These are phyloP conservation scores for Chelonus insularis DNA, from an alignment of 1,140 invertebrate species.

Conservation along the genomic window DNA sequence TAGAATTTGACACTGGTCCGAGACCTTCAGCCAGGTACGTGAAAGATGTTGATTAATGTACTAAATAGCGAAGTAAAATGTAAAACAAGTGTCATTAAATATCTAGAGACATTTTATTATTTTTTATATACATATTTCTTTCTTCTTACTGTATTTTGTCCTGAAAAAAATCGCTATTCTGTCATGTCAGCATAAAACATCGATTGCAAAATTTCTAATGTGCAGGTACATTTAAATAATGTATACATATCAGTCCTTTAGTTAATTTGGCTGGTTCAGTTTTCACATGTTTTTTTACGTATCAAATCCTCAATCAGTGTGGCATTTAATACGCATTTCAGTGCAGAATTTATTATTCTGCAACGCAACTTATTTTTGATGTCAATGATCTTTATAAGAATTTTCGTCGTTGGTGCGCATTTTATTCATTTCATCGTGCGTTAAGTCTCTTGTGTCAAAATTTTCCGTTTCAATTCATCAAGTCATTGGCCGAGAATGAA, in stretches of 20 bases:
- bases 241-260: no score
- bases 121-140: not conserved
- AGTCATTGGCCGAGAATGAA: no score
- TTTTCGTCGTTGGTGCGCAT: not conserved
- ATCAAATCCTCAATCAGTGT: not conserved
- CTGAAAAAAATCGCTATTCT: not conserved
- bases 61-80: not conserved
- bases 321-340: not conserved
- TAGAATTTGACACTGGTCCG: conserved; percentile 53
- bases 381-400: conserved; percentile 15
- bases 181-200: conserved; percentile 1
- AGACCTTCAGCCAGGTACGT: conserved; percentile 45
- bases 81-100: conserved; percentile 17
- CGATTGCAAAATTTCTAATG: conserved; percentile 12
- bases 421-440: no score
- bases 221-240: no score
- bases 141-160: not conserved
- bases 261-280: not conserved
- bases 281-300: not conserved
- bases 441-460: no score
- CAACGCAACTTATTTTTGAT: conserved; percentile 1
- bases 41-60: conserved; percentile 30
- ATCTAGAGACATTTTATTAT: not conserved
- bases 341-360: conserved; percentile 8
- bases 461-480: no score